Conservation (phyloP, 2,113 vertebrate genomes). For the Chlorodrepanis virens region DNA sequence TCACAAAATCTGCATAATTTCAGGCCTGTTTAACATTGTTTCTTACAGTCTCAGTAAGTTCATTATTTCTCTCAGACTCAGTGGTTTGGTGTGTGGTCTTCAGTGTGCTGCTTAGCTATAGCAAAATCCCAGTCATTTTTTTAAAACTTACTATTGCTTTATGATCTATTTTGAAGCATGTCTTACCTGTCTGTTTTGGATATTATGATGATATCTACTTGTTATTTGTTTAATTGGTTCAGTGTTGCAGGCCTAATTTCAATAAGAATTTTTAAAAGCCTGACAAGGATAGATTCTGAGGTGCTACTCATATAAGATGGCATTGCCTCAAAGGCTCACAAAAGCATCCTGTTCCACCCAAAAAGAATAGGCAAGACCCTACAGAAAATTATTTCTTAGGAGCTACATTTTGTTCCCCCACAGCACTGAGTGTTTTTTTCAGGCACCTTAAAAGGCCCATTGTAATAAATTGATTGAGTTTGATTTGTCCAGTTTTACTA, state of each 20-base stretch:
- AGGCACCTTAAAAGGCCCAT: not conserved
- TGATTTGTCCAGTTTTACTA: not conserved
- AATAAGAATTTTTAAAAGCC: not conserved
- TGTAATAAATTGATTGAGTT: not conserved
- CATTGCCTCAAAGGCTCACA: not conserved
- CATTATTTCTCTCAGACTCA: not conserved
- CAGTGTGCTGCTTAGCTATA: not conserved
- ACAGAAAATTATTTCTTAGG: not conserved
- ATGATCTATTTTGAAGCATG: not conserved
- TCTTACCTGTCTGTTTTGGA: not conserved
- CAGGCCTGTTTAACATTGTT: not conserved
- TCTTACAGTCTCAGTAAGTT: not conserved
- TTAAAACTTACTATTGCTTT: not conserved
- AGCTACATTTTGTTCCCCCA: not conserved
- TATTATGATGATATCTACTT: not conserved
- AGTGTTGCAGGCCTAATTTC: not conserved
- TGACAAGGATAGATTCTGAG: not conserved
- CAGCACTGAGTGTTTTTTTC: not conserved
- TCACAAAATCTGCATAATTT: not conserved
- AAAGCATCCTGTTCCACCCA: not conserved
- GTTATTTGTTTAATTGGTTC: not conserved
- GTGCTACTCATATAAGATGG: not conserved
- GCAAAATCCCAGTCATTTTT: not conserved
- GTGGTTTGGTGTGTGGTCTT: not conserved
- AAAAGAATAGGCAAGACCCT: not conserved